Conservation (phyloP, 2,797 vertebrate genomes). For the Macroramphosus scolopax region DNA sequence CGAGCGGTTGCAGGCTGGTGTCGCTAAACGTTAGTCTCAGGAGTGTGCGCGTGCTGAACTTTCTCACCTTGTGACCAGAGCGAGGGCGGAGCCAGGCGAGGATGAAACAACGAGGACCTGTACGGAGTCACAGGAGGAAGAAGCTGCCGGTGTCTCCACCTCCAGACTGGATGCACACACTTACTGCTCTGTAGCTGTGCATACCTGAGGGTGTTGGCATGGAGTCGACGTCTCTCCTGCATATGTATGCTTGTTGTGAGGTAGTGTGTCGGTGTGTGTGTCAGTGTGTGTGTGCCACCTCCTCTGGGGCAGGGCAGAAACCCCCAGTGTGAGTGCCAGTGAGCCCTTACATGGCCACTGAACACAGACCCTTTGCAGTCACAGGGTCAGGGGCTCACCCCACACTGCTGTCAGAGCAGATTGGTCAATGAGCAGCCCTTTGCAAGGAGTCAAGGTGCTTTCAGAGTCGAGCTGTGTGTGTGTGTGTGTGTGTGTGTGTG, state of each 20-base stretch:
- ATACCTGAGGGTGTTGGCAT: constrained; percentile 60
- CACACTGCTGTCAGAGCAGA: constrained; percentile 75
- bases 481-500: constrained; percentile 13
- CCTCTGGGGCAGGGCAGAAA: constrained; percentile 58
- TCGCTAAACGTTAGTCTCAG: too few relatives aligned
- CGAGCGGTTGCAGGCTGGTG: too few relatives aligned
- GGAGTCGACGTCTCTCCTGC: constrained; percentile 18
- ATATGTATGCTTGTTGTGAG: constrained; percentile 4
- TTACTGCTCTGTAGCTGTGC: constrained; percentile 57
- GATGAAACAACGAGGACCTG: constrained; percentile 37
- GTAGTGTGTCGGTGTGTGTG: constrained; percentile 10
- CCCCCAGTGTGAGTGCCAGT: constrained; percentile 57
- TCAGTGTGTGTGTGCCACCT: constrained; percentile 30
- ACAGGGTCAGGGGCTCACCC: constrained; percentile 68
- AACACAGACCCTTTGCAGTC: constrained; percentile 73
- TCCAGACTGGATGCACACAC: constrained; percentile 55
- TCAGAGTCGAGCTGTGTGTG: constrained; percentile 35
- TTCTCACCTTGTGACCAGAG: constrained; percentile 49
- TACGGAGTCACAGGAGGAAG: constrained; percentile 41
- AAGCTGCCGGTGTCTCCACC: constrained; percentile 48
- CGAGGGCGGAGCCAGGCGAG: constrained; percentile 31
- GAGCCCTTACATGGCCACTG: constrained; percentile 75
- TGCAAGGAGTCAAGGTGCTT: constrained; percentile 58
- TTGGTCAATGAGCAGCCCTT: constrained; percentile 68
- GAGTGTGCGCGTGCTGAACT: constrained; percentile 24